A percentile compares a stretch with the other conserved stretches of the same genome.
Conservation (phyloP, 2,113 vertebrate species). For the Rhipidura dahli region DNA sequence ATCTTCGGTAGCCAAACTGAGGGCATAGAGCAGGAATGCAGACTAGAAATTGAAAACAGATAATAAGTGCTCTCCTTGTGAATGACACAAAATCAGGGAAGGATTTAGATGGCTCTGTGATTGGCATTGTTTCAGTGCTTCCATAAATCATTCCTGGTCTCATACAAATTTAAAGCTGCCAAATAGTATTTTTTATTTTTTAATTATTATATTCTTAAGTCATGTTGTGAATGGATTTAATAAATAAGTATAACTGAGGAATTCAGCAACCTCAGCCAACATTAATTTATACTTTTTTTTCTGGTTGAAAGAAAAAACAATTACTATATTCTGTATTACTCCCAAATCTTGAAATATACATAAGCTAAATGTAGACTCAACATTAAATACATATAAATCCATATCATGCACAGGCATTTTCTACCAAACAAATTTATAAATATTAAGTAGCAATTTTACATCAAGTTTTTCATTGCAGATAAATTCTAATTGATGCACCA, state of each 20-base stretch:
- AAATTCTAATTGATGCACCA: neutral
- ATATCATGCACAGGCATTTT: neutral
- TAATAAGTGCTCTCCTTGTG: constrained; percentile 19
- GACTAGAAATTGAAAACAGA: constrained; percentile 53
- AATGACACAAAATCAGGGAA: constrained; percentile 30
- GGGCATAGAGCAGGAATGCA: constrained; percentile 37
- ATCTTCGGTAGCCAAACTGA: constrained; percentile 43
- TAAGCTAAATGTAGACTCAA: neutral
- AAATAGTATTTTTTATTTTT: constrained; percentile 10
- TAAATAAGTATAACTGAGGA: constrained; percentile 36
- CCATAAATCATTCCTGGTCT: neutral
- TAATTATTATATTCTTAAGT: neutral
- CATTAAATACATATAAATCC: neutral
- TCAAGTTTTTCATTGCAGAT: neutral
- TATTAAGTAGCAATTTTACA: neutral
- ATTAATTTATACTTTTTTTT: neutral
- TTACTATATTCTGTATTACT: neutral
- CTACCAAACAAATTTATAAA: neutral
- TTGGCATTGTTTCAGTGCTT: constrained; percentile 5
- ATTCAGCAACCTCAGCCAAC: neutral
- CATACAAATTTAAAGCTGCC: neutral
- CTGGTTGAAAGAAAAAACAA: neutral
- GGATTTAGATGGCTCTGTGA: neutral
- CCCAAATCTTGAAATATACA: neutral
- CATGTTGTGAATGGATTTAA: neutral